These are phyloP conservation scores for Dasysyrphus albostriatus DNA, from an alignment of 2,888 invertebrate species.

Conservation along the genomic window DNA sequence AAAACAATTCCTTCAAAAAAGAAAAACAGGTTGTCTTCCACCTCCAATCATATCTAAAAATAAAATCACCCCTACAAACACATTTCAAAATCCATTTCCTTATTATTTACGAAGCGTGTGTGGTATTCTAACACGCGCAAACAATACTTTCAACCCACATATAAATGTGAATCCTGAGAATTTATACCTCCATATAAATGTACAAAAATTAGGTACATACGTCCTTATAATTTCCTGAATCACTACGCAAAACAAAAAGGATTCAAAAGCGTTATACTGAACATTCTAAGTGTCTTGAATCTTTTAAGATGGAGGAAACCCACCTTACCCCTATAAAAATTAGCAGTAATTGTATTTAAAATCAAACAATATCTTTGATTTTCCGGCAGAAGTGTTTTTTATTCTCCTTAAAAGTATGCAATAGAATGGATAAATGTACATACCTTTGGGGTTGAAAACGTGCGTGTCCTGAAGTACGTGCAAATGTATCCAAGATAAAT, in stretches of 20 bases:
- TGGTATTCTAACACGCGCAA: not conserved
- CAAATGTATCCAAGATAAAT: constrained; percentile 66
- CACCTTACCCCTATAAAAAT: constrained; percentile 5
- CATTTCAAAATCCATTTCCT: not conserved
- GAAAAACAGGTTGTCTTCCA: not conserved
- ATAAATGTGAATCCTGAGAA: not conserved
- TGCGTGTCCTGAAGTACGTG: constrained; percentile 65
- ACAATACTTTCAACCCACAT: not conserved
- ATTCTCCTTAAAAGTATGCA: not conserved
- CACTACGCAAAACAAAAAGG: no score
- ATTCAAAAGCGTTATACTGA: not conserved
- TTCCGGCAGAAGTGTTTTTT: not conserved
- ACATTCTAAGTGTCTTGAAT: no score
- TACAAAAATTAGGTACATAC: not conserved
- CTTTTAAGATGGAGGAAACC: no score
- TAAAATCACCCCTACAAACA: not conserved
- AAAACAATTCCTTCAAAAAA: not conserved
- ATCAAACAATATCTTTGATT: constrained; percentile 11
- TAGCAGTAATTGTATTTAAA: constrained; percentile 49
- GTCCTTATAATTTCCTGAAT: constrained; percentile 3
- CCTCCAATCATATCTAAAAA: not conserved
- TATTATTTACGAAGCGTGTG: not conserved
- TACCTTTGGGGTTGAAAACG: constrained; percentile 49
- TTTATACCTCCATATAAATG: no score
- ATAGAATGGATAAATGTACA: constrained; percentile 13